Evolutionary conservation across 2,113 vertebrate species (phyloP), one percentile per base, ranked within the genome.

Genomic region (Coturnix japonica): DNA sequence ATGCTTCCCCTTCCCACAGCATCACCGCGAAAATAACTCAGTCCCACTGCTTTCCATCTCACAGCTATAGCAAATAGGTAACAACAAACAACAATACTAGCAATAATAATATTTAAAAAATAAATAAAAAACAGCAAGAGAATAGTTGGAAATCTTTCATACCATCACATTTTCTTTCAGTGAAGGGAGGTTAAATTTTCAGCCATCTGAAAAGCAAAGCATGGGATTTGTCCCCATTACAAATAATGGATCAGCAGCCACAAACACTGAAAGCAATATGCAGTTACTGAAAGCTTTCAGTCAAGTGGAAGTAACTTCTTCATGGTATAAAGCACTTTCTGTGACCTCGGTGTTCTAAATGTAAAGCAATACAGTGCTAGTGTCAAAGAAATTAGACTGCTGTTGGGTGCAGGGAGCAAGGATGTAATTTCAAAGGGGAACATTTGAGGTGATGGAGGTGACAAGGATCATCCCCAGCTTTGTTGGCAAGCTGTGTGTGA

Each of bases 261-360:
- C 64, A 79, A 95, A 87, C 84, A 67, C 59, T 43, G n/a, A 57
- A 79, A 81, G 69, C 79, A 91, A 83, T 93, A 83, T 44, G 71
- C 33, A 89, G 80, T 33, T 81, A 70, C 65, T 46, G 26, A 91
- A 93, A 90, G 82, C 90, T 93, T 90, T 93, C 65, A 64, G 89
- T 43, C 70, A 82, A 59, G 44, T 85, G 89, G 87, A 78, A 85
- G 74, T 94, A 93, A 95, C 94, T 96, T 95, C 89, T 94, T 95
- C 91, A 85, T 81, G 91, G 80, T 89, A 89, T 81, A 91, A 92
- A 93, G 90, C 94, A 65, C 73, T 81, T 95, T 90, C 85, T 69
- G 74, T 78, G 76, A 96, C 95, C 92, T 96, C 87, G 47, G 1
- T 51, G 53, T 95, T 77, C 65, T 92, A 90, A 79, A 93, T 57